phyloP scores from a whole-genome alignment of 2,888 invertebrate species.

The Chymomyza fuscimana region DNA sequence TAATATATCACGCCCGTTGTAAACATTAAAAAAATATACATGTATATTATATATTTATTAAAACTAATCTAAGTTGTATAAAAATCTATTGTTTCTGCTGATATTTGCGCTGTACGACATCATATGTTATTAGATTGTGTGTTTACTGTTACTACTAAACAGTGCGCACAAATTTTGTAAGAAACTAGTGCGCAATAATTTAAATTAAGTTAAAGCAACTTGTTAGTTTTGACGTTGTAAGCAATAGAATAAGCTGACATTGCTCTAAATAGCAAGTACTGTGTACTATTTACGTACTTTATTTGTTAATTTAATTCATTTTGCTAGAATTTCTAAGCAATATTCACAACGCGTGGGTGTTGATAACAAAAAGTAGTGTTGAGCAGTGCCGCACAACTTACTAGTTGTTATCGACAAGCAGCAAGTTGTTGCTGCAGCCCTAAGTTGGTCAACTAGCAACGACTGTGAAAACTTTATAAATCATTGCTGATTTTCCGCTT shows the following conservation, averaged over 20 bases:
- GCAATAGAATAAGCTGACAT: background rate
- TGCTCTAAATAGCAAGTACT: no score
- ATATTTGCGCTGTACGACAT: constrained; percentile 42
- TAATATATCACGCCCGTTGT: constrained; percentile 35
- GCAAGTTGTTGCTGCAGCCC: background rate
- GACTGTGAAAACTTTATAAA: background rate
- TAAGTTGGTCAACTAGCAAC: background rate
- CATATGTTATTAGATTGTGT: constrained; percentile 37
- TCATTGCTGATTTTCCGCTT: constrained; percentile 41
- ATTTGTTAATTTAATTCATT: background rate
- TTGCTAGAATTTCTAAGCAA: background rate
- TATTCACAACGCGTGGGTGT: background rate
- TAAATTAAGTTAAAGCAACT: background rate
- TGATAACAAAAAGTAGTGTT: background rate
- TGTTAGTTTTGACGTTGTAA: background rate
- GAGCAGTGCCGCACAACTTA: background rate
- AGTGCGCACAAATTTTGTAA: background rate
- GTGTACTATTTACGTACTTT: background rate
- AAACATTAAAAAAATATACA: constrained; percentile 58
- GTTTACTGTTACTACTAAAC: constrained; percentile 42
- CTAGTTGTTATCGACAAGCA: background rate
- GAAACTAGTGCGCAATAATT: background rate
- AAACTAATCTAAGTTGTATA: constrained; percentile 40
- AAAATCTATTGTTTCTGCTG: constrained; percentile 44
- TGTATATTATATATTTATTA: constrained; percentile 34